These are phyloP conservation scores for Ischnura elegans DNA, from an alignment of 2,888 invertebrate genomes.

Conservation along the genomic window DNA sequence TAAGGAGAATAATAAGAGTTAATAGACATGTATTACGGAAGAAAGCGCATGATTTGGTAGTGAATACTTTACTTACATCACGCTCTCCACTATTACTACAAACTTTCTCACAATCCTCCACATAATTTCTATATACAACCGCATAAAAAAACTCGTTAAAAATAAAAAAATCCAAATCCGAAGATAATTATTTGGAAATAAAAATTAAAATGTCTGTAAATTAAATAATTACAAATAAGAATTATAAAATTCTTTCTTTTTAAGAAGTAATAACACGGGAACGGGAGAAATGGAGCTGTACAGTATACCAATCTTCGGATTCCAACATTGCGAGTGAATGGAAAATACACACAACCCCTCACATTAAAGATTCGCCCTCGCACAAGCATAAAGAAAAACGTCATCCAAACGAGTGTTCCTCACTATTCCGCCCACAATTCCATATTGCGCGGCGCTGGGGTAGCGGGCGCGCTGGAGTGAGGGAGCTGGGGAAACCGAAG, in stretches of 20 bases:
- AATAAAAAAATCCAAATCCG: background rate
- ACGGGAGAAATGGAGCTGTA: no score
- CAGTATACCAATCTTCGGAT: no score
- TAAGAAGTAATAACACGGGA: background rate
- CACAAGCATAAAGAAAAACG: background rate
- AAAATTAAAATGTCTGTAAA: background rate
- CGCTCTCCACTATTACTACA: no score
- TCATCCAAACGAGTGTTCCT: background rate
- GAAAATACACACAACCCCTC: background rate
- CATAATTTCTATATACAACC: background rate
- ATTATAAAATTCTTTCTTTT: background rate
- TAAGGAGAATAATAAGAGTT: no score
- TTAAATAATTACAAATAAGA: background rate
- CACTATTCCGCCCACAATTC: background rate
- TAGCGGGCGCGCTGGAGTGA: background rate
- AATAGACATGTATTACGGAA: no score
- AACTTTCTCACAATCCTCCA: no score
- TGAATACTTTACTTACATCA: no score
- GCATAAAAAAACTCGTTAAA: background rate
- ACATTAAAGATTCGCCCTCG: background rate
- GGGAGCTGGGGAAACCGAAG: background rate
- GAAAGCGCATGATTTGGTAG: no score
- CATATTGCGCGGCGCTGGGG: constrained; percentile 12
- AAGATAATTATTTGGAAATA: no score
- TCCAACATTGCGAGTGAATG: background rate